These are phyloP conservation scores for Lepidonotus clava DNA, from an alignment of 2,888 invertebrate genomes.

Conservation along the genomic window DNA sequence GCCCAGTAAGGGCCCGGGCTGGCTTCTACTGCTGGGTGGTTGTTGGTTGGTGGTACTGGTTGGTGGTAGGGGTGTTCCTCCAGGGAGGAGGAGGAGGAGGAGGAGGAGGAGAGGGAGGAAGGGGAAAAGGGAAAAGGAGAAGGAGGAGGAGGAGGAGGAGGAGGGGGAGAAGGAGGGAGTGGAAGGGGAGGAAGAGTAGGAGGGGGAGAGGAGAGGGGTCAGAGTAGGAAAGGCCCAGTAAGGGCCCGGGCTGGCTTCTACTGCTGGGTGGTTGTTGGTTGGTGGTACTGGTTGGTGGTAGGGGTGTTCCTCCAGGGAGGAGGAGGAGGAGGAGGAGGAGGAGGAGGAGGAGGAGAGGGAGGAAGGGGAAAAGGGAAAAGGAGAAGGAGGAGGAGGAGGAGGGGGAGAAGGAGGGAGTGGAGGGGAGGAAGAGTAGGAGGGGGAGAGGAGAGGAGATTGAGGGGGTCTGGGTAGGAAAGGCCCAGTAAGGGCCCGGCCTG, in stretches of 20 bases:
- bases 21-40: too few relatives aligned
- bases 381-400: neutral
- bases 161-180: neutral
- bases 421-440: neutral
- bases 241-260: too few relatives aligned
- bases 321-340: neutral
- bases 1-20: neutral
- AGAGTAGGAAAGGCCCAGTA: too few relatives aligned
- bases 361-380: neutral
- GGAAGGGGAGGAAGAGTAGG: neutral
- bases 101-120: neutral
- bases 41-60: too few relatives aligned
- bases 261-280: too few relatives aligned
- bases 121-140: neutral
- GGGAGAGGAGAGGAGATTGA: neutral
- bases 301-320: too few relatives aligned
- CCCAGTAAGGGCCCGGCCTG: too few relatives aligned
- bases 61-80: too few relatives aligned
- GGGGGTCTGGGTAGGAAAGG: neutral
- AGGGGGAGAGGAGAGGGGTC: neutral
- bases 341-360: neutral
- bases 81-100: too few relatives aligned
- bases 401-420: neutral
- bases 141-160: too few relatives aligned
- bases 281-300: too few relatives aligned